Conservation (phyloP, 2,797 vertebrate species). For the Pachyuromys duprasi region DNA sequence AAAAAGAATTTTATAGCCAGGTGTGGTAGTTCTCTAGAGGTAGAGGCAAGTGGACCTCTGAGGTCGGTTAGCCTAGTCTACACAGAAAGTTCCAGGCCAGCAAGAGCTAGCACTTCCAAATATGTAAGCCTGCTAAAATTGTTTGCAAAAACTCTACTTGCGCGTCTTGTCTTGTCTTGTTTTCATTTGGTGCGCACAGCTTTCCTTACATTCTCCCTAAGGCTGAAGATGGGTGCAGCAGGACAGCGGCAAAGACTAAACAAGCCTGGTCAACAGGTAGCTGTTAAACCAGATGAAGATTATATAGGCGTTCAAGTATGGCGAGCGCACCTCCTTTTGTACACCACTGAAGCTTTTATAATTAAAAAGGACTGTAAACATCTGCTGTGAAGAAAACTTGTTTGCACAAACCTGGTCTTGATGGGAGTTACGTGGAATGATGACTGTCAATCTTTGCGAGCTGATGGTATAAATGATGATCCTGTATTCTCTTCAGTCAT, state of each 20-base stretch:
- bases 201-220: slow-evolving; percentile 2
- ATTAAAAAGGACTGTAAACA: slow-evolving; percentile 47
- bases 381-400: slow-evolving; percentile 17
- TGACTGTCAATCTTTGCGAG: slow-evolving; percentile 30
- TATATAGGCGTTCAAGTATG: not conserved
- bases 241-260: not conserved
- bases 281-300: not conserved
- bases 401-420: slow-evolving; percentile 11
- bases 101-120: not conserved
- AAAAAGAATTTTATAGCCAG: not conserved
- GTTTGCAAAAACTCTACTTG: not conserved
- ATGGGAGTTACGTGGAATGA: slow-evolving; percentile 15
- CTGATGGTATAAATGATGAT: not conserved
- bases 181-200: not conserved
- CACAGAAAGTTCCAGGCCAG: not conserved
- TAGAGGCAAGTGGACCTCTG: not conserved
- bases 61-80: not conserved
- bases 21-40: not conserved
- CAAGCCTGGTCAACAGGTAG: not conserved
- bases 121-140: not conserved
- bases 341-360: slow-evolving; percentile 24
- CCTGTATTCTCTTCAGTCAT: not conserved
- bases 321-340: not conserved
- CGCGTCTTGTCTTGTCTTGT: not conserved
- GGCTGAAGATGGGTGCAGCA: not conserved